These are phyloP conservation scores for Halictus ligatus DNA, from an alignment of 2,888 invertebrate species.

Conservation along the genomic window DNA sequence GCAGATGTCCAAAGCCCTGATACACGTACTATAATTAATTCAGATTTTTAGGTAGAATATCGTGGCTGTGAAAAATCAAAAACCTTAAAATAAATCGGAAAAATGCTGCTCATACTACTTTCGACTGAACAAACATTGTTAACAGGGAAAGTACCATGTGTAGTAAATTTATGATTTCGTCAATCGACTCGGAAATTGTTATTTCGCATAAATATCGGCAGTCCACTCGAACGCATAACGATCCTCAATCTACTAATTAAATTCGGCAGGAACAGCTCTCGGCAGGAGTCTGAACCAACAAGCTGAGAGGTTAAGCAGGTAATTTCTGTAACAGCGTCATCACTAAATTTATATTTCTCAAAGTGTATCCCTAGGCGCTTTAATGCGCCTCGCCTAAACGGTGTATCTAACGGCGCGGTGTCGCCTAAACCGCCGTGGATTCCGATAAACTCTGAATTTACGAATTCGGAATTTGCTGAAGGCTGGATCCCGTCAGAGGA, in stretches of 20 bases:
- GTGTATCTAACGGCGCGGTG: not conserved
- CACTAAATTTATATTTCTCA: not conserved
- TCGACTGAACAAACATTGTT: too few relatives aligned
- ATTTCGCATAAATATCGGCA: too few relatives aligned
- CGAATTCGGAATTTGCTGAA: not conserved
- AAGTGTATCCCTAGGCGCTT: not conserved
- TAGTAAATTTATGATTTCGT: not conserved
- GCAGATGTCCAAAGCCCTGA: too few relatives aligned
- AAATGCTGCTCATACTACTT: too few relatives aligned
- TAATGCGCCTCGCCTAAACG: not conserved
- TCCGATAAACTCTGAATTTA: not conserved
- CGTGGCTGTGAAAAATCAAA: too few relatives aligned
- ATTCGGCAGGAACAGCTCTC: not conserved
- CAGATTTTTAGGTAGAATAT: not conserved
- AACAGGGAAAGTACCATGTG: not conserved
- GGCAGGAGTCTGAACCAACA: not conserved
- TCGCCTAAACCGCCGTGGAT: not conserved
- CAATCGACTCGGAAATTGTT: not conserved
- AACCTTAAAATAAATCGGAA: too few relatives aligned
- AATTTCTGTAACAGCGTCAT: not conserved
- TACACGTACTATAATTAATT: not conserved
- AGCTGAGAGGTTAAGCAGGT: not conserved
- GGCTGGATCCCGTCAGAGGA: slow-evolving; percentile 19
- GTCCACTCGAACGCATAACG: not conserved
- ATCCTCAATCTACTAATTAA: not conserved